A percentile compares a stretch with the other conserved stretches of the same genome.
Conservation (phyloP, 1,140 invertebrate genomes). For the Drosophila eugracilis region DNA sequence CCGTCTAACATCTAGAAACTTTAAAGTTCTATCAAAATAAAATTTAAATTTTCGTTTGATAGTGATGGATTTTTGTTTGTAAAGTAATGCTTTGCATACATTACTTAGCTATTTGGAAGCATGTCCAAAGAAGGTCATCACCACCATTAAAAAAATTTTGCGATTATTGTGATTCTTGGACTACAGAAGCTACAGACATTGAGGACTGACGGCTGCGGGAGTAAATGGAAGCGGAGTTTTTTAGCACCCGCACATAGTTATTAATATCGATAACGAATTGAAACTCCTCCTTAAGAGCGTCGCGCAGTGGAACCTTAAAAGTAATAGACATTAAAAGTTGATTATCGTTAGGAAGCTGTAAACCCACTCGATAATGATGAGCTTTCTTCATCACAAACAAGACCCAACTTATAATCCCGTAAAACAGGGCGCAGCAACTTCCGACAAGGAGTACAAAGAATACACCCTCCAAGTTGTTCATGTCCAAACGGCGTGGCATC, state of each 20-base stretch:
- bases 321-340: neutral
- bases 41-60: neutral
- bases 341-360: no score
- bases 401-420: constrained; percentile 83
- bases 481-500: constrained; percentile 84
- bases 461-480: constrained; percentile 90
- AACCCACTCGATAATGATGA: constrained; percentile 51
- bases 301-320: constrained; percentile 87
- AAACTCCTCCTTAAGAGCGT: constrained; percentile 89
- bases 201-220: constrained; percentile 75
- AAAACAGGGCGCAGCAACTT: constrained; percentile 81
- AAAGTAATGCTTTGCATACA: no score
- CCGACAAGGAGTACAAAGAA: constrained; percentile 89
- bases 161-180: constrained; percentile 31
- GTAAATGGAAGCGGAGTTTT: constrained; percentile 72
- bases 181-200: constrained; percentile 59
- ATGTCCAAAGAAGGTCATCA: no score
- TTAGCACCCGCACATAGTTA: constrained; percentile 89
- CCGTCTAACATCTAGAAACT: neutral
- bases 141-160: no score
- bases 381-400: constrained; percentile 72
- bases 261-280: constrained; percentile 91
- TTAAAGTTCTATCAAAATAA: neutral
- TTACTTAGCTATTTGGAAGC: no score
- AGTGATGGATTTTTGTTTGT: neutral